phyloP scores from a whole-genome alignment of 1,140 invertebrate genomes.

The Ganaspis sp. region DNA sequence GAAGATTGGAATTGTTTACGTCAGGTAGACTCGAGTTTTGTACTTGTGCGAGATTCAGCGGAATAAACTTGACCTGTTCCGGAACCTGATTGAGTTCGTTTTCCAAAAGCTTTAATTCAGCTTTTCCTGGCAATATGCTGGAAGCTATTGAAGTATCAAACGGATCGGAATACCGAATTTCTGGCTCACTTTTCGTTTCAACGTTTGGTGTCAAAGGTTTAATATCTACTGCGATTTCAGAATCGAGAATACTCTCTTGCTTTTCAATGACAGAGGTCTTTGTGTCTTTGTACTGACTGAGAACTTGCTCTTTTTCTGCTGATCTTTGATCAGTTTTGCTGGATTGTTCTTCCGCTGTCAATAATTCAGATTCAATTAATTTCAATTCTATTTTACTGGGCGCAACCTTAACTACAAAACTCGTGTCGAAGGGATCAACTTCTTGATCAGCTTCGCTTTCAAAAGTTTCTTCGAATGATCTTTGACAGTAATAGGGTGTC shows the following conservation, averaged over 20 bases:
- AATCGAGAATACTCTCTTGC: conserved; percentile 74
- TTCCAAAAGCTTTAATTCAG: conserved; percentile 86
- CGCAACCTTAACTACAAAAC: conserved; percentile 82
- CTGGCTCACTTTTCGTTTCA: conserved; percentile 68
- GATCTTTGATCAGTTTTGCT: conserved; percentile 34
- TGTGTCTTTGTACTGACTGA: conserved; percentile 21
- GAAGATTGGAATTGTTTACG: conserved; percentile 45
- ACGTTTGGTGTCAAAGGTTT: conserved; percentile 82
- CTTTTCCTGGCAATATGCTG: conserved; percentile 85
- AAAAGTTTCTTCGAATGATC: conserved; percentile 66
- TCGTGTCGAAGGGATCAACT: conserved; percentile 90
- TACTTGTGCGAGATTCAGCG: conserved; percentile 49
- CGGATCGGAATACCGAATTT: conserved; percentile 79
- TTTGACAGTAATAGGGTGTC: conserved; percentile 85
- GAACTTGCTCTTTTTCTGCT: conserved; percentile 44
- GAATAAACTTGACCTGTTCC: conserved; percentile 52
- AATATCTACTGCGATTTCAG: conserved; percentile 79
- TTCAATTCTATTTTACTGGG: conserved; percentile 86
- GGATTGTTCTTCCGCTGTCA: conserved; percentile 58
- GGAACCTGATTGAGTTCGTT: conserved; percentile 80
- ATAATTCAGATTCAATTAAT: conserved; percentile 83
- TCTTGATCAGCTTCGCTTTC: conserved; percentile 70
- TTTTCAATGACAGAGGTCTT: conserved; percentile 43
- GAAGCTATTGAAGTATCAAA: conserved; percentile 88
- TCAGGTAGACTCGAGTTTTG: conserved; percentile 67